Evolutionary conservation across 1,140 invertebrate species (phyloP), one percentile per base, ranked within the genome.

Genomic region (Mya arenaria): DNA sequence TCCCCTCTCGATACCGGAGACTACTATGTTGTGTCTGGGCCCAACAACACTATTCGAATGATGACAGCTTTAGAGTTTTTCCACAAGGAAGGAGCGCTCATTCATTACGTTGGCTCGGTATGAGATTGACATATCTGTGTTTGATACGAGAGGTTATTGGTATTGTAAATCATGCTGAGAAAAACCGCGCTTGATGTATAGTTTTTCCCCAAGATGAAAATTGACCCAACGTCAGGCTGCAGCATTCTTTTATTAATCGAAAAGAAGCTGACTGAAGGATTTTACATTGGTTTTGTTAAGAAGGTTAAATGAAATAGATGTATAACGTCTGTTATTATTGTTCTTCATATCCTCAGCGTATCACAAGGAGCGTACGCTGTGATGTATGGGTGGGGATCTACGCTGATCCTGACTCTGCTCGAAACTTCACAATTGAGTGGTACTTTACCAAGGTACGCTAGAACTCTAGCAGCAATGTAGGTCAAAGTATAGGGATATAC

Each of bases 311-410:
- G n/a, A n/a, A n/a, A n/a, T n/a, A n/a, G 48, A n/a, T 3, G 25
- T 52, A 8, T 4, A 52, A 3, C 1, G 1, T 52, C 17, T 52
- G 48, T 52, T 19, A 36, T 19, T 28, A 5, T 32, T 69, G 17
- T 8, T 4, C 52, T 39, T 10, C 32, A n/a, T 60, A n/a, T 15
- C 63, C 60, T 10, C 68, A 81, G 78, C 56, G 68, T 34, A 2
- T 48, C 13, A 48, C 78, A 0, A 19, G 78, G 13, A 68, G 78
- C 10, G 78, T 81, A 19, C 17, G 30, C 4, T 81, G 78, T 52
- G 78, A 81, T 23, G 78, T 81, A 1, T 81, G 78, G 78, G 56
- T 52, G n/a, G 78, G 78, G 34, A 8, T 72, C 8, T 81, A 81
- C n/a, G 13, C 72, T 10, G 68, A 81, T 19, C 30, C 28, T 30